Percentiles rank a stretch among this genome's conserved stretches.
phyloP scores from a whole-genome alignment of 1,140 invertebrate genomes.

The Drosophila neocordata region DNA sequence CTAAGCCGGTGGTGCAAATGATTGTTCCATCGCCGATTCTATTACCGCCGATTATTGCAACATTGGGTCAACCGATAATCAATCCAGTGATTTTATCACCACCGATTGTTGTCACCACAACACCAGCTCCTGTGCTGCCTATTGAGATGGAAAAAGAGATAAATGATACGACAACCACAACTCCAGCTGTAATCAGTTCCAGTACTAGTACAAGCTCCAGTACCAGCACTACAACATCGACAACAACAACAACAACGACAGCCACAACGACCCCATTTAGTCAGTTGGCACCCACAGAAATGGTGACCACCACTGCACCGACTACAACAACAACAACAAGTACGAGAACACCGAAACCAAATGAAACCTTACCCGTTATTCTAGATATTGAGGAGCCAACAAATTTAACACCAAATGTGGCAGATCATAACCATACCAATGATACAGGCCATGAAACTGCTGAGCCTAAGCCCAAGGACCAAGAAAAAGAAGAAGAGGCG shows the following conservation, averaged over 20 bases:
- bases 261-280: conserved; percentile 24
- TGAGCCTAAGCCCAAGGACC: not conserved
- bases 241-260: conserved; percentile 13
- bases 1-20: conserved; percentile 58
- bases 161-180: conserved; percentile 30
- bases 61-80: conserved; percentile 83
- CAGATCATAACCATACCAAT: conserved; percentile 1
- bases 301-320: conserved; percentile 60
- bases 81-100: conserved; percentile 81
- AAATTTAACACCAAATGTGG: conserved; percentile 24
- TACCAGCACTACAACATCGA: conserved; percentile 10
- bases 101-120: conserved; percentile 28
- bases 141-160: conserved; percentile 25
- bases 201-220: conserved; percentile 20
- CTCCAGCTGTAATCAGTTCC: not conserved
- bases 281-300: conserved; percentile 38
- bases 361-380: conserved; percentile 65
- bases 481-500: not conserved
- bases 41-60: conserved; percentile 83
- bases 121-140: conserved; percentile 21
- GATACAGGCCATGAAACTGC: conserved; percentile 29
- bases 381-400: conserved; percentile 62
- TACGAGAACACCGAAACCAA: conserved; percentile 61
- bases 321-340: conserved; percentile 61
- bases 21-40: conserved; percentile 68